These are phyloP conservation scores for Linhomoeus sp. DNA, from an alignment of 2,888 invertebrate genomes.

Conservation along the genomic window DNA sequence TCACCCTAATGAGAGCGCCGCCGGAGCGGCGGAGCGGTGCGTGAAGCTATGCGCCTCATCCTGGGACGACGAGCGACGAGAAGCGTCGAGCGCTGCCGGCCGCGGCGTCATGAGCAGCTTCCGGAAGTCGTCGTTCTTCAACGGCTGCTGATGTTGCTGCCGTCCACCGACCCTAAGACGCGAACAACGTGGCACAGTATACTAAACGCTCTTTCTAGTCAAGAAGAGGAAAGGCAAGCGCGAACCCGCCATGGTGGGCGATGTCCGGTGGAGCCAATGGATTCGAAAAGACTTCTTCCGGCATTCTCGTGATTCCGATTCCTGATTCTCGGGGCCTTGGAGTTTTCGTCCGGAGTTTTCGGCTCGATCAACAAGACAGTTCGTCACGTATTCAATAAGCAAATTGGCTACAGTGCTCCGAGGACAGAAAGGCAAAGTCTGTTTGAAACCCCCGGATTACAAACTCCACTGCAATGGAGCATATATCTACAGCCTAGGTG, in stretches of 20 bases:
- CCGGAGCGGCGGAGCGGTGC: not conserved
- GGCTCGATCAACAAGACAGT: too few species aligned
- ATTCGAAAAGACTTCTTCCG: not conserved
- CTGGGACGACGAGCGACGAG: not conserved
- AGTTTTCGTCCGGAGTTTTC: too few species aligned
- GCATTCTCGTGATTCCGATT: too few species aligned
- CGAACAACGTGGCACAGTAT: too few species aligned
- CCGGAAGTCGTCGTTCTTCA: conserved; percentile 91
- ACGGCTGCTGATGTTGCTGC: not conserved
- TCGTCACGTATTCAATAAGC: too few species aligned
- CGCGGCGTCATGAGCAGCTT: conserved; percentile 85
- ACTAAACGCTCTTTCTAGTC: not conserved
- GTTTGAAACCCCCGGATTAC: too few species aligned
- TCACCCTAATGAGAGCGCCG: not conserved
- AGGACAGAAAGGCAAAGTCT: too few species aligned
- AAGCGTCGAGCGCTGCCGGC: not conserved
- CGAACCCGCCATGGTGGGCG: not conserved
- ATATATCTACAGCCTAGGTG: too few species aligned
- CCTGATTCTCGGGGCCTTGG: too few species aligned
- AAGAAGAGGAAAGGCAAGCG: not conserved
- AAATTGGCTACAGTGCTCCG: too few species aligned
- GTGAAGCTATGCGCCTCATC: not conserved
- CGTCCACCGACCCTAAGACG: too few species aligned
- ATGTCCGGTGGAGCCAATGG: not conserved
- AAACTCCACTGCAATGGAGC: too few species aligned